A percentile compares a stretch with the other conserved stretches of the same genome.
Evolutionary conservation across 2,888 invertebrate species (phyloP).

Genomic region (Metacarcinus magister): DNA sequence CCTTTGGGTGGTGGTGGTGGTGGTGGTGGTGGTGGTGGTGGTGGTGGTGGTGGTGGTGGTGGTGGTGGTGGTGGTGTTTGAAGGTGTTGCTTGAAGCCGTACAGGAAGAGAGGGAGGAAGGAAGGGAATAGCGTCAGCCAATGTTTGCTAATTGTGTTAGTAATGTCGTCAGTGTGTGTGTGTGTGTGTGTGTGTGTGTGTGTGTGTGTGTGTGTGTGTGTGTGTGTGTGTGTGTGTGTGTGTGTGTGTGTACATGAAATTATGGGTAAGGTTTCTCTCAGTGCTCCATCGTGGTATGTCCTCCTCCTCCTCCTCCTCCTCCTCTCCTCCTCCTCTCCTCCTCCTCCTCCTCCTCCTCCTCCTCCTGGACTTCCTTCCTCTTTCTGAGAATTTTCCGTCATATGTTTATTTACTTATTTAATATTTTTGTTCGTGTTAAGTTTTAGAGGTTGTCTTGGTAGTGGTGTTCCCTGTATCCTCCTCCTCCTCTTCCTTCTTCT

Average conservation of each 20-base stretch:
- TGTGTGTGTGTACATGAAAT: neutral
- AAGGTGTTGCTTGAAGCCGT: slow-evolving; percentile 35
- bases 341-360: too few species aligned
- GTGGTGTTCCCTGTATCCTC: neutral
- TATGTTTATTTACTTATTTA: neutral
- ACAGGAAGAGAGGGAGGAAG: neutral
- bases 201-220: slow-evolving; percentile 47
- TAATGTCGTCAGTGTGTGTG: neutral
- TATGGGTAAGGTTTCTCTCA: neutral
- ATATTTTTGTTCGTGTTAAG: neutral
- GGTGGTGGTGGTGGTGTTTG: neutral
- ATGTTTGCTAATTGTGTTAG: slow-evolving; percentile 43
- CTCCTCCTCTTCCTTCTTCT: neutral
- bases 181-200: neutral
- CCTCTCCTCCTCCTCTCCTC: too few species aligned
- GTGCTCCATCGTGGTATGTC: neutral
- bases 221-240: slow-evolving; percentile 59
- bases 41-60: neutral
- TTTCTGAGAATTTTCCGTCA: too few species aligned
- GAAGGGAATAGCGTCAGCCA: neutral
- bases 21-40: neutral
- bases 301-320: neutral
- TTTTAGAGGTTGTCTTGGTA: neutral
- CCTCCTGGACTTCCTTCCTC: neutral
- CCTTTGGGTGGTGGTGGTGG: neutral